A percentile compares a stretch with the other conserved stretches of the same genome.
Conservation (phyloP, 1,140 invertebrate species). For the Drosophila virilis region DNA sequence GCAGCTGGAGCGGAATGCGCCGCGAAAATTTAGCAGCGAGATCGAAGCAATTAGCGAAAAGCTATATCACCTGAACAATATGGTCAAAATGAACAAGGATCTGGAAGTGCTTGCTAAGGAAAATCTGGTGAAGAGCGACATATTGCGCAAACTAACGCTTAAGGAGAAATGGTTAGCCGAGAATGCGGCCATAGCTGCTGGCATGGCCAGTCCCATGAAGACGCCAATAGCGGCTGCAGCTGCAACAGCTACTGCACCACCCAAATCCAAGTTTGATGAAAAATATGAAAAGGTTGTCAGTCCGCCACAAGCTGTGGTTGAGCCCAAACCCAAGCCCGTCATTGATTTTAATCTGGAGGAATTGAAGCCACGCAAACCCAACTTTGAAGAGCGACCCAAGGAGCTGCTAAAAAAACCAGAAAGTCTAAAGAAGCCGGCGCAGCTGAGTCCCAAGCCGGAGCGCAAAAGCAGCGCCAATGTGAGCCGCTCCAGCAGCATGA, state of each 20-base stretch:
- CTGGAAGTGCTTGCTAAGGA: conserved; percentile 79
- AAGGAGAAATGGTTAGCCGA: conserved; percentile 83
- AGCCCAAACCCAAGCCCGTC: conserved; percentile 60
- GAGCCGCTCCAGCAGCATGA: conserved; percentile 68
- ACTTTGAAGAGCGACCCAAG: conserved; percentile 69
- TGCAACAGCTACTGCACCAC: conserved; percentile 8
- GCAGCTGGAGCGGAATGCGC: conserved; percentile 74
- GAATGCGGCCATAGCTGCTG: conserved; percentile 69
- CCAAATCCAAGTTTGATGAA: conserved; percentile 75
- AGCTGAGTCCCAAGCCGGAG: conserved; percentile 48
- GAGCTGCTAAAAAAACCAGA: conserved; percentile 51
- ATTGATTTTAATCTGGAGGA: conserved; percentile 71
- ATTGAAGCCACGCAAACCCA: conserved; percentile 65
- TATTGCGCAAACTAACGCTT: conserved; percentile 78
- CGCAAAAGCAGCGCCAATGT: conserved; percentile 53
- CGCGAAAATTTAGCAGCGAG: conserved; percentile 72
- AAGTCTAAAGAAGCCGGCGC: conserved; percentile 32
- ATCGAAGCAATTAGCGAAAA: conserved; percentile 83
- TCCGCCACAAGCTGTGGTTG: conserved; percentile 9
- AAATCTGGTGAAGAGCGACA: conserved; percentile 82
- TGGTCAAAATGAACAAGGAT: conserved; percentile 83
- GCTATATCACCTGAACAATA: conserved; percentile 77
- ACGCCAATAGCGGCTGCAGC: background rate
- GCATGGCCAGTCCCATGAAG: conserved; percentile 36
- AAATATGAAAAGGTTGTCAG: conserved; percentile 64